phyloP scores from a whole-genome alignment of 2,888 invertebrate species.

The Drosophila buzzatii region DNA sequence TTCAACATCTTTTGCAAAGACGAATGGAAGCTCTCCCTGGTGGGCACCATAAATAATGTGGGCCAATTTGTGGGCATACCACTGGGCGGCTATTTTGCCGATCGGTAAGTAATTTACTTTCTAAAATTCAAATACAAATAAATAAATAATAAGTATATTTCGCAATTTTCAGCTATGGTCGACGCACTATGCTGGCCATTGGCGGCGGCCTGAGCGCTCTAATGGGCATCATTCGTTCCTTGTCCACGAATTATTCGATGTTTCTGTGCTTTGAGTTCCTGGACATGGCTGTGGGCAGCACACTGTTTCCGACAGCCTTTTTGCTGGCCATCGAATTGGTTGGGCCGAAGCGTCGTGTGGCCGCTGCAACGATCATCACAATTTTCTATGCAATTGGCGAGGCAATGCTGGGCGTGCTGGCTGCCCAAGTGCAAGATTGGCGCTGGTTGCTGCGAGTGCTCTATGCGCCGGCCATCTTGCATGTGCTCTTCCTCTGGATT shows the following conservation, averaged over 20 bases:
- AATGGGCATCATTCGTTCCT: slow-evolving; percentile 89
- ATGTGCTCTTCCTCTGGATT: slow-evolving; percentile 89
- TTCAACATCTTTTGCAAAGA: slow-evolving; percentile 80
- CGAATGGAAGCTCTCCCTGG: slow-evolving; percentile 89
- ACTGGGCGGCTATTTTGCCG: slow-evolving; percentile 88
- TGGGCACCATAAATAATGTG: slow-evolving; percentile 90
- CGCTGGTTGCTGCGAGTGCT: slow-evolving; percentile 88
- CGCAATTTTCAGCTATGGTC: slow-evolving; percentile 85
- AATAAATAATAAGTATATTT: not conserved
- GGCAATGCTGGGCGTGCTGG: slow-evolving; percentile 89
- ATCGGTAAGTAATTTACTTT: slow-evolving; percentile 85
- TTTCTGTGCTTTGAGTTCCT: slow-evolving; percentile 90
- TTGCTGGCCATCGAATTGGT: slow-evolving; percentile 91
- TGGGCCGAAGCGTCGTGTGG: slow-evolving; percentile 90
- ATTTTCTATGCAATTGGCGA: slow-evolving; percentile 90
- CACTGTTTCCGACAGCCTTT: slow-evolving; percentile 90
- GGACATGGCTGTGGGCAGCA: slow-evolving; percentile 89
- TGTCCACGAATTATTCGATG: slow-evolving; percentile 89
- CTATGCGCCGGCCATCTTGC: slow-evolving; percentile 89
- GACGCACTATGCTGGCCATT: slow-evolving; percentile 87
- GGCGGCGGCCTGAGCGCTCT: slow-evolving; percentile 87
- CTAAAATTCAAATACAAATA: no score
- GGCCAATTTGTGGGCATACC: slow-evolving; percentile 91
- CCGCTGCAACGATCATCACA: slow-evolving; percentile 90
- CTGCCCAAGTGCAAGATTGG: slow-evolving; percentile 90